Base-by-base conservation (phyloP, 2,888 invertebrate genomes). In the Harpalus rubripes region DNA sequence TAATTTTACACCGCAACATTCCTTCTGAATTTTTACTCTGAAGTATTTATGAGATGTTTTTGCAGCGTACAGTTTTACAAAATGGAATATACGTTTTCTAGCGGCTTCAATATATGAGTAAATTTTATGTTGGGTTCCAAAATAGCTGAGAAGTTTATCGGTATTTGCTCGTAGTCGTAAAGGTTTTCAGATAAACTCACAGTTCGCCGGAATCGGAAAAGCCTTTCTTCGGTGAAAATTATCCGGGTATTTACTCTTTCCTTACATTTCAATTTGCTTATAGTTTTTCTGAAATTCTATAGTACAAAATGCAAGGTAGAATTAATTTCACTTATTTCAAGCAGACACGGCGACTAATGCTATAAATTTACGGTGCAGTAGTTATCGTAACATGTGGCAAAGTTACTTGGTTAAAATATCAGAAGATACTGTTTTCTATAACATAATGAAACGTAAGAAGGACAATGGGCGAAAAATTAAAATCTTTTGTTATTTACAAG, bases 101-200 rank as follows among this genome's bases (percentile, higher is more conserved):
- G 22, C 22, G 63, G 63, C 1, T 39, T 15, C 59, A 68, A 39
- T 15, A 65, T 26, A 26, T 15, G 68, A 39, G 32, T 68, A 68
- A n/a, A 39, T 68, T 68, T 68, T 68, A 39, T 68, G 4, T 15
- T 32, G n/a, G 15, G 22, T 68, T 68, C 68, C 39, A 68, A 68
- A 68, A 68, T 68, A 68, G 68, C 39, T 68, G n/a, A 68, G 32
- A 68, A 68, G n/a, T 68, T 68, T 68, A 68, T 68, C 68, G 68
- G 26, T 32, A 68, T 32, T 68, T 68, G 68, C 4, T 68, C 68
- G 68, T 39, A 68, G 0, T 68, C 68, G 68, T 41, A 68, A 68
- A 26, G 39, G 68, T 68, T 39, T 26, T 63, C 12, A 26, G 63
- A 12, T 26, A 26, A 63, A 22, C n/a, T 32, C 15, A n/a, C 12